Evolutionary conservation across 2,888 invertebrate genomes (phyloP).

Genomic region (Sinelater perroti): DNA sequence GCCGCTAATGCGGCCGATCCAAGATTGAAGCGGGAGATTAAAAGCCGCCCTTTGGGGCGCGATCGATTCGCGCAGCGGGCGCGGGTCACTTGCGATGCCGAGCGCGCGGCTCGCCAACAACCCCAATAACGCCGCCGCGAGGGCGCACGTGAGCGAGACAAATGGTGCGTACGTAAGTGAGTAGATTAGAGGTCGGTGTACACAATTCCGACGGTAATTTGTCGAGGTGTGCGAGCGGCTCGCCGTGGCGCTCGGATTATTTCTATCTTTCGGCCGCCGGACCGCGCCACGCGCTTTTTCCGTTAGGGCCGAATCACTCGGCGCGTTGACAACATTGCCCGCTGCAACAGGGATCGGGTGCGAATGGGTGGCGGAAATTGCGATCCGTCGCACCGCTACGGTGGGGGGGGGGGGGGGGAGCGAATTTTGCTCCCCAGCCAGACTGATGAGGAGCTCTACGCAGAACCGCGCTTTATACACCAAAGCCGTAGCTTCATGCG

Average conservation of each 20-base stretch:
- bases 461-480: neutral
- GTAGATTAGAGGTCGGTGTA: constrained; percentile 29
- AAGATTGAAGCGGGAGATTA: constrained; percentile 25
- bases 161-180: constrained; percentile 24
- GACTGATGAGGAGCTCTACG: constrained; percentile 5
- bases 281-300: constrained; percentile 35
- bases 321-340: constrained; percentile 25
- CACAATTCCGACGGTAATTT: constrained; percentile 28
- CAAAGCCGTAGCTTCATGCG: neutral
- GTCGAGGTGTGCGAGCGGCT: constrained; percentile 42
- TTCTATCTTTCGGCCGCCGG: constrained; percentile 45
- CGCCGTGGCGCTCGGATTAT: constrained; percentile 47
- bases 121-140: constrained; percentile 19
- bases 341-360: constrained; percentile 32
- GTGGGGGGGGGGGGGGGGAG: constrained; percentile 24
- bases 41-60: constrained; percentile 19
- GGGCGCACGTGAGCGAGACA: constrained; percentile 26
- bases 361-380: constrained; percentile 36
- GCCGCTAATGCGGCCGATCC: constrained; percentile 20
- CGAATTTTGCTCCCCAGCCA: constrained; percentile 19
- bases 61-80: constrained; percentile 15
- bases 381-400: constrained; percentile 17
- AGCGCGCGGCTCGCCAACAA: constrained; percentile 18
- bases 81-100: constrained; percentile 19
- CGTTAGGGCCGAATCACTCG: constrained; percentile 24